Evolutionary conservation across 1,140 invertebrate genomes (phyloP), one percentile per base, ranked within the genome.

Genomic region (Rhyzopertha dominica): DNA sequence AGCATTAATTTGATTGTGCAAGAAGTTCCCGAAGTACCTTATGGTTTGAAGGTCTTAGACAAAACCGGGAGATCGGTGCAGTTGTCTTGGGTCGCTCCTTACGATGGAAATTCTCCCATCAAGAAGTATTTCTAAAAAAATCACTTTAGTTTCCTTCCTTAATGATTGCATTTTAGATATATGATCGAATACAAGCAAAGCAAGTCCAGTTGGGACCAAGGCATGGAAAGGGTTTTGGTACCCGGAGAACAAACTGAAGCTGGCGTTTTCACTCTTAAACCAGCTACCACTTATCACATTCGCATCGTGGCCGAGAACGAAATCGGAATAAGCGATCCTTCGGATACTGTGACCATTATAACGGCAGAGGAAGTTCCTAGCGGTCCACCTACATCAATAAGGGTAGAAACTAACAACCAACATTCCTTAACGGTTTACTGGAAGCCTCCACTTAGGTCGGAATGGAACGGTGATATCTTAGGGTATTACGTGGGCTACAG

Each of bases 1-100:
- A 93, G 87, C 63, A 94, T 95, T 61, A 92, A 94, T 63, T 84
- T 97, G 73, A 93, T 95, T 59, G 86, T 96, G 47, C 92, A 95
- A 84, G 94, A 98, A 78, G 85, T 86, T 23, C 93, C 95, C 3
- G 93, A 96, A 74, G 82, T 90, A 36, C 92, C 94, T 0, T 87
- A 86, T 61, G 87, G 87, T 54, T 67, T 95, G 12, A 93, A 91
- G 69, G 87, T 97, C 14, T 71, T 94, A 25, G 89, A 95, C 65
- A 90, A 93, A 70, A 90, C 87, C 41, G 92, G 92, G 51, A 78
- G 90, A 47, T 85, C 84, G 5, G 87, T 95, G 30, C 87, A 91
- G 61, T 71, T 98, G 2, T 86, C 85, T 10, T 98, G 95, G 94
- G 84, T 84, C 17, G 84, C 87, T 38, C 92, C 93, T 10, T 97